These are phyloP conservation scores for Petaurus breviceps DNA, from an alignment of 2,113 vertebrate genomes.

Conservation along the genomic window DNA sequence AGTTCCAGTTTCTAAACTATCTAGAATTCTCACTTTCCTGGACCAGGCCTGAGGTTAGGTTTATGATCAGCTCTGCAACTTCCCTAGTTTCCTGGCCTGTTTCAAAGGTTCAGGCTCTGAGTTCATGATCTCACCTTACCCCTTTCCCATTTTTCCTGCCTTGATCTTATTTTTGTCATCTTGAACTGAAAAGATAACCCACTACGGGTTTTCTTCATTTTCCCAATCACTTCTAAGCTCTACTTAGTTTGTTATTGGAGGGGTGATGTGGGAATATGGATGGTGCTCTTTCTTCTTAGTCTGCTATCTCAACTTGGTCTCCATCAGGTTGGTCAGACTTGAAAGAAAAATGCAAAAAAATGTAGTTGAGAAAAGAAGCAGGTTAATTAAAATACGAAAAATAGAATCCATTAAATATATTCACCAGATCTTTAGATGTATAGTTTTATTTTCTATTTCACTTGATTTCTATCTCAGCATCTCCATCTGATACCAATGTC, in stretches of 20 bases:
- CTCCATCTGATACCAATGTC: not conserved
- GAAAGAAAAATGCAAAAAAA: not conserved
- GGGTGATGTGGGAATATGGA: not conserved
- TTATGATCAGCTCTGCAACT: no score
- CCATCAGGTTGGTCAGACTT: not conserved
- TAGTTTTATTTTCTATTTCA: not conserved
- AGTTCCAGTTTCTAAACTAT: no score
- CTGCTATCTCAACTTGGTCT: not conserved
- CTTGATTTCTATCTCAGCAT: not conserved
- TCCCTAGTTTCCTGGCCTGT: no score
- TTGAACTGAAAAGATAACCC: not conserved
- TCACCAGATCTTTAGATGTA: not conserved
- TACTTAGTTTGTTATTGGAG: not conserved
- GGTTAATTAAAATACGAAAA: not conserved
- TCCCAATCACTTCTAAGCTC: not conserved
- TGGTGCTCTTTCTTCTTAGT: not conserved
- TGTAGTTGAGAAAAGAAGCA: not conserved
- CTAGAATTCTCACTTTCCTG: no score
- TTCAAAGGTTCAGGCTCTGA: not conserved
- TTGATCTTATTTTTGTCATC: not conserved
- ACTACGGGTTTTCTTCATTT: not conserved
- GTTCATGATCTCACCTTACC: not conserved
- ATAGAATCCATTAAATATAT: not conserved
- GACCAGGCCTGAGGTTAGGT: no score
- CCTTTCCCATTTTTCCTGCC: not conserved